Evolutionary conservation across 2,797 vertebrate genomes (phyloP), one percentile per base, ranked within the genome.

Genomic region (Arctocebus calabarensis): DNA sequence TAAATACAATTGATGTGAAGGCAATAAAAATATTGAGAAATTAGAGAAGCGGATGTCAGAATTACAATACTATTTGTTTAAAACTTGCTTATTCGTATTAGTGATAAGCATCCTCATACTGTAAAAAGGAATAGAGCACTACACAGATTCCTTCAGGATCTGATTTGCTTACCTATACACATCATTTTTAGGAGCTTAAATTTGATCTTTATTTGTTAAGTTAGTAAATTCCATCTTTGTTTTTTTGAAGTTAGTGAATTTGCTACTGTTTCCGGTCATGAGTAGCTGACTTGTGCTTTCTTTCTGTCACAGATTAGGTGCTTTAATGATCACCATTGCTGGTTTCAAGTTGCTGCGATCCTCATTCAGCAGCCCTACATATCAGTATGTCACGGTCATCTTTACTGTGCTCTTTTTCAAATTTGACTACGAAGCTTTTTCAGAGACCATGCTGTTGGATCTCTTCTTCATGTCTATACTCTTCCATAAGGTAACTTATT

Each of bases 391-490:
- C 96, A 99, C 99, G 32, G 99, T 99, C 97, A 98, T 99, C 98
- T 99, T 99, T 98, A 99, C 99, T 94, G 98, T 99, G 97, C 99
- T 99, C 96, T 99, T 99, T 98, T 99, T 99, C 98, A 99, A 99
- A 97, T 99, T 99, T 96, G 99, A 99, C 98, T 99, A 99, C 97
- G 99, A 98, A 86, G 99, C 99, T 85, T 99, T 99, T 97, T 99
- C 99, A 0, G 99, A 99, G 98, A 99, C 99, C 32, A 99, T 99
- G 98, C 99, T 99, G 82, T 99, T 99, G 95, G 99, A 99, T 98
- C 99, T 99, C 97, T 99, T 99, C 98, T 98, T 99, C 98, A 99
- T 99, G 99, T 99, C 99, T 97, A 99, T 99, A 86, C 97, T 99
- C 98, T 99, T 99, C 99, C 99, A 98, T 98, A 99, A 99, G 99